Base-by-base conservation (phyloP, 2,888 invertebrate genomes). In the Heliconius cydno region DNA sequence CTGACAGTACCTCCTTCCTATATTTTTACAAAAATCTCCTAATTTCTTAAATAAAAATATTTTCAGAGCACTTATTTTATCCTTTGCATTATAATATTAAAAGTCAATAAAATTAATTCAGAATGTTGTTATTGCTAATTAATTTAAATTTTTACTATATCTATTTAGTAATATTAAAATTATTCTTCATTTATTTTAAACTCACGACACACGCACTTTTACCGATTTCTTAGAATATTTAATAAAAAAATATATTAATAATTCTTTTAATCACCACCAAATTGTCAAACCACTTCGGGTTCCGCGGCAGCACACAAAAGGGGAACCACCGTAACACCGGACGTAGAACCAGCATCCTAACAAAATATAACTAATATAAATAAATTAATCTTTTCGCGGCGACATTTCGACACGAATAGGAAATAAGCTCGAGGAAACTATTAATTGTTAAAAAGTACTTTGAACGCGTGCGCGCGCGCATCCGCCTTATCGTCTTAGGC, bases 401-500 rank as follows among this genome's bases (percentile, higher is more conserved):
- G 84, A 83, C 83, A 82, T 83, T 82, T 83, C 80, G 78, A 83
- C 84, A 83, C 82, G 82, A 79, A 81, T 85, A 86, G 87, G 86
- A 87, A 86, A 86, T 84, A 81, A 83, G 79, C 80, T 81, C 78
- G 83, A 86, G 88, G 88, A 87, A 88, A 84, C 87, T 84, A 88
- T 88, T 87, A 87, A 88, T 88, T 87, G 87, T 87, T 85, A 83
- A 85, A 85, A 80, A 80, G 80, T 79, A 77, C 82, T 79, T 80
- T 80, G 78, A 73, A 81, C 84, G 84, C 85, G 83, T 80, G 83
- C 83, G 84, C 85, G 83, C 80, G 83, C 83, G 84, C 85, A 84
- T 87, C 87, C 86, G 86, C 81, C 83, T 52, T 52, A 52, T 52
- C 81, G 78, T 70, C 71, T 71, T 74, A 77, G 80, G 60, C 75